Percentiles rank a stretch among this genome's conserved stretches.
Evolutionary conservation across 2,888 invertebrate genomes (phyloP).

Genomic region (Oxytorus armatus): DNA sequence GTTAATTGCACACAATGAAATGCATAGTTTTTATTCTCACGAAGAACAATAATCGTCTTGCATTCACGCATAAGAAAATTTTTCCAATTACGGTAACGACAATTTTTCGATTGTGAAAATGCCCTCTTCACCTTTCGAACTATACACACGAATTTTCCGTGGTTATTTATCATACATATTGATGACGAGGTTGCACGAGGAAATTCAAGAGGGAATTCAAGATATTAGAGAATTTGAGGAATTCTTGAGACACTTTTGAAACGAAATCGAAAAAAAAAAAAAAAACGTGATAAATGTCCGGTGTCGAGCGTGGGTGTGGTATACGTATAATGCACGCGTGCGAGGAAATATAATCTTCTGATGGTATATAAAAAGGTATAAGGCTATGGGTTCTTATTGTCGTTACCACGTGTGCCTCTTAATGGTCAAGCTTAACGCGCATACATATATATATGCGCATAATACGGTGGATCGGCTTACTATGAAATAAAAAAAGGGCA

Average conservation of each 20-base stretch:
- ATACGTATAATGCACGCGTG: constrained; percentile 59
- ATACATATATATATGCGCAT: constrained; percentile 18
- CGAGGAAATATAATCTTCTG: constrained; percentile 62
- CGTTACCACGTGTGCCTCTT: not conserved
- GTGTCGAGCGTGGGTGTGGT: not conserved
- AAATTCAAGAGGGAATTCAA: too few species aligned
- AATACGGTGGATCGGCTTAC: too few species aligned
- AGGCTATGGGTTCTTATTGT: constrained; percentile 17
- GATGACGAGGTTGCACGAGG: too few species aligned
- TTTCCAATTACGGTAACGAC: too few species aligned
- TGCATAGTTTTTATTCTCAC: too few species aligned
- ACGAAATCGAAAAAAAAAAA: not conserved
- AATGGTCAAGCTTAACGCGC: constrained; percentile 12
- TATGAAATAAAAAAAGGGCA: not conserved
- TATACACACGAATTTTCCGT: too few species aligned
- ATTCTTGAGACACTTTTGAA: not conserved
- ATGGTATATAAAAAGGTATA: constrained; percentile 48
- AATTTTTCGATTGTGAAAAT: too few species aligned
- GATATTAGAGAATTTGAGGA: not conserved
- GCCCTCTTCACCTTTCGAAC: too few species aligned
- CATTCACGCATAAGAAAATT: too few species aligned
- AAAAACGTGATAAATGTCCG: not conserved
- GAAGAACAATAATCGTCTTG: too few species aligned
- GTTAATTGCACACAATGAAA: too few species aligned
- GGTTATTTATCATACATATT: too few species aligned